Percentiles rank a stretch among this genome's conserved stretches.
These are phyloP conservation scores for Nebria brevicollis DNA, from an alignment of 2,888 invertebrate species.

Conservation along the genomic window DNA sequence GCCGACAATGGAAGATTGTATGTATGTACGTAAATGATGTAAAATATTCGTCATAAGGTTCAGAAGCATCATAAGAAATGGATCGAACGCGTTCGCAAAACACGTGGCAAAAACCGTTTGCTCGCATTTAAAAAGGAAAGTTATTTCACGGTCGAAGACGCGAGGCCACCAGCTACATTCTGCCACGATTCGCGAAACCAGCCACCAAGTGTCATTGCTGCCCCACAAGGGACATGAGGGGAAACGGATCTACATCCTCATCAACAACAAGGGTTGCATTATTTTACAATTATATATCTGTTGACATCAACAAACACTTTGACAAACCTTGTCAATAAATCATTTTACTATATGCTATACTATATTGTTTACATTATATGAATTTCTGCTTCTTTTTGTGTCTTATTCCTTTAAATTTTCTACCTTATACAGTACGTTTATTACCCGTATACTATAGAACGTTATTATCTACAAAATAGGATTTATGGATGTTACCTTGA, in stretches of 20 bases:
- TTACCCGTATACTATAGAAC: not conserved
- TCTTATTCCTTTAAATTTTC: not conserved
- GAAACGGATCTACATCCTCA: not conserved
- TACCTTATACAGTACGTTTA: not conserved
- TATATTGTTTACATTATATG: not conserved
- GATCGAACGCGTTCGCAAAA: not conserved
- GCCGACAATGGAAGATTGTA: not conserved
- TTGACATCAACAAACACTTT: not conserved
- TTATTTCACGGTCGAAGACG: constrained; percentile 40
- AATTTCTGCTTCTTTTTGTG: not conserved
- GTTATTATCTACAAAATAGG: not conserved
- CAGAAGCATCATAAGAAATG: constrained; percentile 4
- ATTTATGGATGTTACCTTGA: not conserved
- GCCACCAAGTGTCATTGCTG: constrained; percentile 8
- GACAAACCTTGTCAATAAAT: not conserved
- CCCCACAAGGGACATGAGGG: not conserved
- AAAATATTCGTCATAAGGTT: constrained; percentile 16
- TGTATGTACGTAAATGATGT: not conserved
- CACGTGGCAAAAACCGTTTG: constrained; percentile 11
- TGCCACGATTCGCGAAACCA: constrained; percentile 9
- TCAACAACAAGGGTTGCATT: not conserved
- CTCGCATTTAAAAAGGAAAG: constrained; percentile 41
- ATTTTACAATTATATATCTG: not conserved
- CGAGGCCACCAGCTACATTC: not conserved
- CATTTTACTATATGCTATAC: not conserved